phyloP scores from a whole-genome alignment of 2,113 vertebrate species.

The Urocolius indicus region DNA sequence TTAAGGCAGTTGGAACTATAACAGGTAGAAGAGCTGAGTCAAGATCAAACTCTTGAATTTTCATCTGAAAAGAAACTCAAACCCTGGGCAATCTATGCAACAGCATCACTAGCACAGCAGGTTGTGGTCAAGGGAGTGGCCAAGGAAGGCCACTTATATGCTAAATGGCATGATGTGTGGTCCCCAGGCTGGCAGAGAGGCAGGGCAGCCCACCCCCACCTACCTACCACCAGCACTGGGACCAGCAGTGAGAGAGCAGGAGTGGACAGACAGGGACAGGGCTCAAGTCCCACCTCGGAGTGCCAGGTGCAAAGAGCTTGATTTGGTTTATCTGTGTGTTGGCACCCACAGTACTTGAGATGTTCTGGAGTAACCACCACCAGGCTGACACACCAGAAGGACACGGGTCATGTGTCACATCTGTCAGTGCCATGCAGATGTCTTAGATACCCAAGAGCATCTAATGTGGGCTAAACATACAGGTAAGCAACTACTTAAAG shows the following conservation, averaged over 20 bases:
- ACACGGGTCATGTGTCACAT: not conserved
- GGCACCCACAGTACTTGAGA: not conserved
- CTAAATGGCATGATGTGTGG: accelerated
- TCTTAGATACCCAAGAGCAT: not conserved
- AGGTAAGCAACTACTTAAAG: not conserved
- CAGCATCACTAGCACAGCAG: not conserved
- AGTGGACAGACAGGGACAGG: not conserved
- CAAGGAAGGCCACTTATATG: not conserved
- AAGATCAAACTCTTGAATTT: not conserved
- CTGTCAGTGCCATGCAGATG: not conserved
- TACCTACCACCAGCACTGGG: not conserved
- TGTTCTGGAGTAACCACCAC: not conserved
- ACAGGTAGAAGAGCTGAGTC: not conserved
- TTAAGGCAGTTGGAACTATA: not conserved
- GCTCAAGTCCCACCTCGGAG: not conserved
- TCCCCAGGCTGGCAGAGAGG: not conserved
- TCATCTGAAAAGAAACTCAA: not conserved
- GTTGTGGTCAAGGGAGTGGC: not conserved
- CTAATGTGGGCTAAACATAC: not conserved
- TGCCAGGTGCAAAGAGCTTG: accelerated
- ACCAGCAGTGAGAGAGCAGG: not conserved
- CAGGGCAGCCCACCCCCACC: not conserved
- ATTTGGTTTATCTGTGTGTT: accelerated
- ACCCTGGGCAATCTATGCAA: not conserved
- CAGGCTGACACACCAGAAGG: not conserved